Evolutionary conservation across 2,113 vertebrate genomes (phyloP).

Genomic region (Psilopogon haemacephalus): DNA sequence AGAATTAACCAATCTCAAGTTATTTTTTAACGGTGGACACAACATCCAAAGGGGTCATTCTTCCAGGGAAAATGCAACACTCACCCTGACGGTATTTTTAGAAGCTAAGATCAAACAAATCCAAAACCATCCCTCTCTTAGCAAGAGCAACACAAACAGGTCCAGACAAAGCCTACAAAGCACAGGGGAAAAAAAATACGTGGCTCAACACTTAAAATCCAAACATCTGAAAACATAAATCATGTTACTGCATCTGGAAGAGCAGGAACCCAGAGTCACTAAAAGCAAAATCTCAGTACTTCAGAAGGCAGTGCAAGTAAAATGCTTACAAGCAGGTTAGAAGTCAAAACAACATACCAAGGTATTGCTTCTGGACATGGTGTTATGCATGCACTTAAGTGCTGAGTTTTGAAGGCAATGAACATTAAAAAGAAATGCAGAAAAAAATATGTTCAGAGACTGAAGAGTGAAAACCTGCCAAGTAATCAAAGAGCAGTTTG

Average conservation of each 20-base stretch:
- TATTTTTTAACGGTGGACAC: neutral
- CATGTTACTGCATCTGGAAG: neutral
- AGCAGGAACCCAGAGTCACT: neutral
- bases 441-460: neutral
- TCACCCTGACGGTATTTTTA: neutral
- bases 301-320: fast-evolving
- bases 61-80: neutral
- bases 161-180: neutral
- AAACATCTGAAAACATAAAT: neutral
- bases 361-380: neutral
- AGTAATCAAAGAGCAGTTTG: too few relatives aligned
- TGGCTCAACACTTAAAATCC: neutral
- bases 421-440: neutral
- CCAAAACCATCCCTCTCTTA: neutral
- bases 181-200: neutral
- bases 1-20: neutral
- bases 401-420: neutral
- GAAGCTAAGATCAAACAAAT: neutral
- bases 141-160: neutral
- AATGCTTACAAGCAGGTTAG: neutral
- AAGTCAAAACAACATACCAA: neutral
- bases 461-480: neutral
- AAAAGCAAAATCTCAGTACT: neutral
- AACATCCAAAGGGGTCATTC: neutral
- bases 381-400: neutral